These are phyloP conservation scores for Strigamia transsilvanica DNA, from an alignment of 2,888 invertebrate genomes.

Conservation along the genomic window DNA sequence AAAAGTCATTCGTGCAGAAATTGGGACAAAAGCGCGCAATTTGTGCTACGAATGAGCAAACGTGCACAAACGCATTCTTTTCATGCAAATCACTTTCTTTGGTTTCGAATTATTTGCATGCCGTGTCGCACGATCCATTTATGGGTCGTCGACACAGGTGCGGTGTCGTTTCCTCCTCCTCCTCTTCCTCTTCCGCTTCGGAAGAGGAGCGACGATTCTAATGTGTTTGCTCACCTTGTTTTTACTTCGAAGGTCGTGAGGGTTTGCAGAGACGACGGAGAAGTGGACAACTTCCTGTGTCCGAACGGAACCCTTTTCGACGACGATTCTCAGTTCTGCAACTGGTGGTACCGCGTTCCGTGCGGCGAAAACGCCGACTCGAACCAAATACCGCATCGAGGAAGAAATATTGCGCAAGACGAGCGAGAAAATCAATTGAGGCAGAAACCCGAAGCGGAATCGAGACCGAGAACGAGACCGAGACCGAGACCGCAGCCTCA, in stretches of 20 bases:
- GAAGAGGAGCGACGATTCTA: too few species aligned
- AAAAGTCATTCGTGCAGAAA: background rate
- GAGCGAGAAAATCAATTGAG: background rate
- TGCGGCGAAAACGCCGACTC: constrained; percentile 35
- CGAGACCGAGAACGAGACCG: background rate
- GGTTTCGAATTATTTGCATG: background rate
- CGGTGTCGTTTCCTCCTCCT: background rate
- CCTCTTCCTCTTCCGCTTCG: too few species aligned
- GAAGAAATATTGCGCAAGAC: background rate
- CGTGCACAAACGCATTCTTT: background rate
- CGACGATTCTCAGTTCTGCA: constrained; percentile 51
- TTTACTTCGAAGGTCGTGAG: constrained; percentile 13
- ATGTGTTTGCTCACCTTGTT: too few species aligned
- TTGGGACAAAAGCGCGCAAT: background rate
- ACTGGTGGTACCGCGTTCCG: constrained; percentile 54
- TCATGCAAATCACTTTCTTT: constrained; percentile 8
- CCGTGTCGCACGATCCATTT: background rate
- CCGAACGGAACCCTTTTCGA: constrained; percentile 52
- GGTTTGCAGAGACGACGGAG: constrained; percentile 51
- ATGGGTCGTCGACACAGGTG: background rate
- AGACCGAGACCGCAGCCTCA: too few species aligned
- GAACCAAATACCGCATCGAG: constrained; percentile 49
- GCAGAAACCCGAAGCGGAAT: background rate
- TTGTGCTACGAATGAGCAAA: background rate
- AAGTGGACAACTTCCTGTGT: constrained; percentile 51